These are phyloP conservation scores for Agapostemon virescens DNA, from an alignment of 2,888 invertebrate genomes.

Conservation along the genomic window DNA sequence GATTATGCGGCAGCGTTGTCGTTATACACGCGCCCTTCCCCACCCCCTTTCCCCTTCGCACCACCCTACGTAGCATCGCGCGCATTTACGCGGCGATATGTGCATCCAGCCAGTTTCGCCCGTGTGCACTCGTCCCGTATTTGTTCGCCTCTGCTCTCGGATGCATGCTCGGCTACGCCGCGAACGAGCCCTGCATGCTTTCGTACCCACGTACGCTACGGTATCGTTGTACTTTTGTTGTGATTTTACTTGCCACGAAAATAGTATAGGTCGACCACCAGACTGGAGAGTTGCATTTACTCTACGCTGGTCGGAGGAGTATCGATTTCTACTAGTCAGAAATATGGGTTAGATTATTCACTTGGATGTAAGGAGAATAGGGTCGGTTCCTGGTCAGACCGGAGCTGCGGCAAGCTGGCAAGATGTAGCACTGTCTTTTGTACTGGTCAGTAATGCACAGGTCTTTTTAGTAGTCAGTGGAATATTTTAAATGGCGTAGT, in stretches of 20 bases:
- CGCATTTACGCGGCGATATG: slow-evolving; percentile 14
- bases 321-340: background rate
- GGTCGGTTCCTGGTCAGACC: too few relatives aligned
- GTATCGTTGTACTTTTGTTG: background rate
- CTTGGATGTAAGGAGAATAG: too few relatives aligned
- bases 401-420: too few relatives aligned
- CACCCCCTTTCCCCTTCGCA: too few relatives aligned
- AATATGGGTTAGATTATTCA: background rate
- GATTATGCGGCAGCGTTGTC: slow-evolving; percentile 33
- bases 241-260: background rate
- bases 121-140: slow-evolving; percentile 14
- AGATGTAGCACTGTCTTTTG: too few relatives aligned
- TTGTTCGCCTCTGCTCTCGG: background rate
- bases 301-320: background rate
- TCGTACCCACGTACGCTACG: background rate
- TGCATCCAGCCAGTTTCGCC: slow-evolving; percentile 9
- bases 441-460: too few relatives aligned
- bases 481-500: too few relatives aligned
- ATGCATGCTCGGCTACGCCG: background rate
- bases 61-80: background rate
- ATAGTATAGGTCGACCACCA: background rate
- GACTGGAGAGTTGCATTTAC: slow-evolving; percentile 1
- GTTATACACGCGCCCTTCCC: slow-evolving; percentile 26
- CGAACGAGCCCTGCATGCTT: background rate
- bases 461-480: too few relatives aligned